Conservation (phyloP, 2,113 vertebrate species). For the Dromaius novaehollandiae region DNA sequence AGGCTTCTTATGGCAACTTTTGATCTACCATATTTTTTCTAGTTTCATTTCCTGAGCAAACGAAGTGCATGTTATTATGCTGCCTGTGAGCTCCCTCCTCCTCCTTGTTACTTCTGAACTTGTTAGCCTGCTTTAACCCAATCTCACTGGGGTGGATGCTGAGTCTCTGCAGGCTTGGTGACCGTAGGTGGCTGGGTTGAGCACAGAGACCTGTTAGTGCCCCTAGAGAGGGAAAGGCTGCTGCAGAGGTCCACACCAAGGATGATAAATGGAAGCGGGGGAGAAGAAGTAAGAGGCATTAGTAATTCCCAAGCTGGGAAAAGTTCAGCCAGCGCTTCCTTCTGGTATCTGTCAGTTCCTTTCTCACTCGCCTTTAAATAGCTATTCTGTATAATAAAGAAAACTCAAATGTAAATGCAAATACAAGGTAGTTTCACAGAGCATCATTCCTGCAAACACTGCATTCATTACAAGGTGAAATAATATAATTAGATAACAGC, state of each 20-base stretch:
- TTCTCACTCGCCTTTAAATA: not conserved
- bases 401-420: not conserved
- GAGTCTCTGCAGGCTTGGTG: not conserved
- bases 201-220: not conserved
- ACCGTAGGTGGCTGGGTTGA: not conserved
- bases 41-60: not conserved
- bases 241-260: not conserved
- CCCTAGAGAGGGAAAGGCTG: not conserved
- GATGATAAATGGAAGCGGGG: not conserved
- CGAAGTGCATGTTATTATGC: rapidly evolving
- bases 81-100: not conserved
- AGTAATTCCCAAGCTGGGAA: not conserved
- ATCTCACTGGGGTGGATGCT: not conserved
- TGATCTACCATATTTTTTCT: not conserved
- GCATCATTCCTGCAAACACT: not conserved
- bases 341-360: not conserved
- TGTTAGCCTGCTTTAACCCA: not conserved
- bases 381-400: not conserved
- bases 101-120: not conserved
- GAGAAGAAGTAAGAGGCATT: not conserved
- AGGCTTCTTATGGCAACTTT: not conserved
- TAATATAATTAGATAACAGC: not conserved
- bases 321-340: slow-evolving; percentile 4
- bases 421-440: slow-evolving; percentile 6
- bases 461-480: not conserved